Evolutionary conservation across 1,140 invertebrate species (phyloP), one percentile per base, ranked within the genome.

Genomic region (Bombyx mandarina): DNA sequence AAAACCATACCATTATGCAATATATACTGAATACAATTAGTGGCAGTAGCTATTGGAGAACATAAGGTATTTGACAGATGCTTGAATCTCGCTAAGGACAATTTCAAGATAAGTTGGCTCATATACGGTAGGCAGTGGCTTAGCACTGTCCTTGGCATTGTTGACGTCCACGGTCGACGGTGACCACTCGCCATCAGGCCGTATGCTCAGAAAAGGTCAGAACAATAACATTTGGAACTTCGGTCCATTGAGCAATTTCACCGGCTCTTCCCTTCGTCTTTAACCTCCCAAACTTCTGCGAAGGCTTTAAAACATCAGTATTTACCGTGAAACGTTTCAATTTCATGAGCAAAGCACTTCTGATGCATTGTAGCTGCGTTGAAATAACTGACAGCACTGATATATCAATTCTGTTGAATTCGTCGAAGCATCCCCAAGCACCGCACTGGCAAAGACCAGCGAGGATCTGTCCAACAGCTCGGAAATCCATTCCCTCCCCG

Each of bases 341-440:
- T 66, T 94, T 94, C 63, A 91, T 90, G 50, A 95, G 89, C 26
- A 98, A 79, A 0, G 94, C 96, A 67, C 93, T 95, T 61, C 94
- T 90, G 60, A 98, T 97, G 3, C 94, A 96, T 81, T 96, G 96
- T 47, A 98, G 80, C 73, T 97, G 96, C 0, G 94, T 96, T 0
- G 96, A 97, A 64, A 98, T 97, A 1, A 97, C 96, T 45, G 96
- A 97, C 3, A 98, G 86, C 8, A 97, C 95, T 0, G 95, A 96
- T 1, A 96, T 92, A 59, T 97, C 95, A 61, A 98, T 97, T 35
- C 95, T 88, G 83, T 98, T 97, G 79, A 98, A 97, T 79, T 97
- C 95, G 64, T 98, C 96, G 74, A 97, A 98, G 76, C 96, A 95
- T 1, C 94, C 94, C 94, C 94, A 96, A 8, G 95, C 95, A 0